Evolutionary conservation across 2,888 invertebrate genomes (phyloP), one percentile per base, ranked within the genome.

Genomic region (Theretra japonica): DNA sequence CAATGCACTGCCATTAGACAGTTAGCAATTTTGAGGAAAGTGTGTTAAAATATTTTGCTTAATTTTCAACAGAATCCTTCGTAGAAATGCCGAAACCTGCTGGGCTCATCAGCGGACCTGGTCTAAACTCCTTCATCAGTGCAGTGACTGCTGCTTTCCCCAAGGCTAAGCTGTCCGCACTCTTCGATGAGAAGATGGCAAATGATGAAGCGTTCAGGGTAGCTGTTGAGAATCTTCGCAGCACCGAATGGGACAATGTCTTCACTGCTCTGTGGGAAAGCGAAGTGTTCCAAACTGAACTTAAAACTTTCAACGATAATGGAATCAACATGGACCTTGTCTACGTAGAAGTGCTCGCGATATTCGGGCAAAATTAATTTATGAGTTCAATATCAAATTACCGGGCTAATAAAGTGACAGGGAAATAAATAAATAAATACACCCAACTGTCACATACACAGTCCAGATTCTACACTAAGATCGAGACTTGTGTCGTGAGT

Each of bases 181-280:
- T 93, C 15, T 92, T 80, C 74, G 83, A 92, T 1, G 75, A 91
- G 72, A 93, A 93, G 75, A 79, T 88, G 50, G 82, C 82, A 3
- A 88, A 88, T 56, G 89, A 92, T 11, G 88, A 84, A 8, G 86
- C 80, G 11, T 93, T 93, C 80, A 86, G 75, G 60, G 79, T 75
- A 0, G 88, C 92, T 15, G 85, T 93, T 69, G 86, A 88, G 17
- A 90, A 90, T 73, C 81, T 93, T 2, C 62, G 84, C 11, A 86
- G 88, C 33, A 88, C 88, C 0, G 91, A 92, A 73, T 93, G 89
- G 88, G 70, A 80, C 0, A 57, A 81, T 8, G 74, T 86, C 4
- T 88, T 85, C 74, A 50, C 50, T 19, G 88, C 89, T 17, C 82
- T 93, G 0, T 87, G 87, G 87, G 80, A 84, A 1, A 93, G 77